Percentiles rank a stretch among this genome's conserved stretches.
Conservation (phyloP, 2,797 vertebrate genomes). For the Lophotriccus pileatus region DNA sequence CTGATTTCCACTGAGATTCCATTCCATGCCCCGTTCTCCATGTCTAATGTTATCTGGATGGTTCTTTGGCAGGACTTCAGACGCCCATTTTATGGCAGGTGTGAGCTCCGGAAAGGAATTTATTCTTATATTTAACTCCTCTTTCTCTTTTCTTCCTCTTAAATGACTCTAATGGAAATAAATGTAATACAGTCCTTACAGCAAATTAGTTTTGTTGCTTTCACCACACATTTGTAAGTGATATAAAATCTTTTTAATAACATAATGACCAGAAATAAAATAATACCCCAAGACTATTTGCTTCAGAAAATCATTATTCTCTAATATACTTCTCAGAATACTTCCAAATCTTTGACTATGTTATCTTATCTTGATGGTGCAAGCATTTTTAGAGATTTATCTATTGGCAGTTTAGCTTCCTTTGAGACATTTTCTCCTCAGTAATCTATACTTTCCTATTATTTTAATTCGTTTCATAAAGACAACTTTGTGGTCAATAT, state of each 20-base stretch:
- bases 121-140: neutral
- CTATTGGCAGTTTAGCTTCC: neutral
- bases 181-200: neutral
- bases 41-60: neutral
- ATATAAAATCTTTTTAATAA: neutral
- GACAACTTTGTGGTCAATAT: neutral
- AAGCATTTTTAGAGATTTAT: neutral
- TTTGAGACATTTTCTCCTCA: neutral
- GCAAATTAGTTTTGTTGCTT: neutral
- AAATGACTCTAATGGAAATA: neutral
- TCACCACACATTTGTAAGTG: neutral
- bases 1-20: neutral
- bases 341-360: neutral
- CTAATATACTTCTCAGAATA: neutral
- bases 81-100: neutral
- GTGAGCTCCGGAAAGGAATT: neutral
- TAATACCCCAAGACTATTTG: neutral
- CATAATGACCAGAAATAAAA: neutral
- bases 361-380: neutral
- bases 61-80: neutral
- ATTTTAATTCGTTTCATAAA: neutral
- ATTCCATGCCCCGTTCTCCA: neutral
- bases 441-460: neutral
- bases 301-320: neutral
- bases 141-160: neutral